Evolutionary conservation across 2,797 vertebrate species (phyloP), one percentile per base, ranked within the genome.

Genomic region (Dallia pectoralis): DNA sequence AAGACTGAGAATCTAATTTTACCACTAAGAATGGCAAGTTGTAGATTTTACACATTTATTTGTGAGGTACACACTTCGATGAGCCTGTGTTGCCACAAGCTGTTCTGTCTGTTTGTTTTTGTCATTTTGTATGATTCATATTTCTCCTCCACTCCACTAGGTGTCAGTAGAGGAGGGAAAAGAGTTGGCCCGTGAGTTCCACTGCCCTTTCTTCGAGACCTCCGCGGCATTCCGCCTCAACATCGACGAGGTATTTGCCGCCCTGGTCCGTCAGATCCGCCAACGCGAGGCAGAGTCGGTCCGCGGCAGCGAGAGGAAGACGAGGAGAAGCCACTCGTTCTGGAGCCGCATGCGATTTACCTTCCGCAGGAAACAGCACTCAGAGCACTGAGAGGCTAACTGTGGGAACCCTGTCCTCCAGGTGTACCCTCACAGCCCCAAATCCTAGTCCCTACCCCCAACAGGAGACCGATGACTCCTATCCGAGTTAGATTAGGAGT

Each of bases 151-250:
- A 59, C 67, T 70, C 62, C 68, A 44, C 66, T 81, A 96, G 95
- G 94, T 96, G 69, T 93, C 93, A 72, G 93, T 93, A n/a, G 95
- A 96, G 71, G 95, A 96, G 77, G 95, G 95, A 15, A 81, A 75
- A 2, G 91, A 92, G 22, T 64, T 96, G 73, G 93, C 95, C 0
- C 81, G 92, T 11, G 95, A 96, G 9, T 96, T 96, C 86, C 93
- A 76, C 84, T 96, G 95, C 72, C 95, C 94, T 0, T 96, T 96
- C 65, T 96, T 96, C 0, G 95, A 96, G 79, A 96, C 95, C 0
- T 96, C 95, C 0, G 95, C 95, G 0, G 95, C 94, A 0, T 94
- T 91, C 53, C 94, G 95, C 1, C 94, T 94, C 29, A 95, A 94
- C 76, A 96, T 96, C 0, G 95, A 96, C 0, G 95, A 96, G 0